Evolutionary conservation across 2,888 invertebrate genomes (phyloP).

Genomic region (Pheosia gnoma): DNA sequence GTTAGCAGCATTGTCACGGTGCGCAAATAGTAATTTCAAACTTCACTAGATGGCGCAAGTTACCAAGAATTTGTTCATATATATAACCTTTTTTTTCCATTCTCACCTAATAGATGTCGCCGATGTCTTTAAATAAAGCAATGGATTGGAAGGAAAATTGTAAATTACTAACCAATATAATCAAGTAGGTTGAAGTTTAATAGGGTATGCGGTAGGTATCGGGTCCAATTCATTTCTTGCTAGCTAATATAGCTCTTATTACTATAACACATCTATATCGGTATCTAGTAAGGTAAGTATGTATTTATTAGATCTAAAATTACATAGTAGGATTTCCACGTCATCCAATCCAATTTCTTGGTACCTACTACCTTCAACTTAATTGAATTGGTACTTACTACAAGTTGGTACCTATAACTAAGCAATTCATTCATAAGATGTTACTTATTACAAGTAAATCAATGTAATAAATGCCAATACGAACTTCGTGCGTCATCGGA

Average conservation of each 20-base stretch:
- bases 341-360: conserved; percentile 8
- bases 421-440: neutral
- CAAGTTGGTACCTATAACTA: no score
- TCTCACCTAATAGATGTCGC: conserved; percentile 8
- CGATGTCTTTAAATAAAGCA: no score
- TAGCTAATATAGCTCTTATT: no score
- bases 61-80: neutral
- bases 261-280: no score
- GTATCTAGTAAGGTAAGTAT: no score
- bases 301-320: no score
- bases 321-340: conserved; percentile 10
- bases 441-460: neutral
- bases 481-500: conserved; percentile 3
- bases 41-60: conserved; percentile 4
- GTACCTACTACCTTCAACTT: conserved; percentile 6
- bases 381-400: conserved; percentile 3
- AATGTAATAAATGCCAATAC: neutral
- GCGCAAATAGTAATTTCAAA: conserved; percentile 10
- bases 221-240: no score
- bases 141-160: no score
- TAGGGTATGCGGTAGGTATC: no score
- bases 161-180: no score
- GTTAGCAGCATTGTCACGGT: neutral
- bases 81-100: neutral
- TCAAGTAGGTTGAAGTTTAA: no score